Percentiles rank a stretch among this genome's conserved stretches.
Evolutionary conservation across 2,113 vertebrate genomes (phyloP).

Genomic region (Oncorhynchus kisutch): DNA sequence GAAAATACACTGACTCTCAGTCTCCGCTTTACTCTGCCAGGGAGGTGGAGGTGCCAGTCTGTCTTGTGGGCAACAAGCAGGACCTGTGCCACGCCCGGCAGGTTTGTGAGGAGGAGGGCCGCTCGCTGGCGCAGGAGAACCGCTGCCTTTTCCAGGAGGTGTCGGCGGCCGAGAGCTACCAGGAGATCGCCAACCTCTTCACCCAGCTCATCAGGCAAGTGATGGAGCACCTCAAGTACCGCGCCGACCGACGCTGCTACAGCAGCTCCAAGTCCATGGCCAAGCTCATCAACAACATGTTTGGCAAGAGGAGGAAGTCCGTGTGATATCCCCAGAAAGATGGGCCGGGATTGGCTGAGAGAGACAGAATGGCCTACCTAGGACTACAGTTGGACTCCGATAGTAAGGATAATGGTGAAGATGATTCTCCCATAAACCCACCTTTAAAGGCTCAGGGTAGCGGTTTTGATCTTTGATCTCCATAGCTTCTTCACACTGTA

Average conservation of each 20-base stretch:
- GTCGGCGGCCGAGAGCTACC: conserved; percentile 74
- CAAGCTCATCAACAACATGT: conserved; percentile 78
- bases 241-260: conserved; percentile 69
- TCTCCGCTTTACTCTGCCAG: conserved; percentile 44
- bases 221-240: conserved; percentile 70
- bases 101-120: conserved; percentile 73
- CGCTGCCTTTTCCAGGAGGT: conserved; percentile 75
- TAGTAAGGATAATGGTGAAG: no score
- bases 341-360: conserved; percentile 1
- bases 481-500: no score
- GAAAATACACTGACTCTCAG: no score
- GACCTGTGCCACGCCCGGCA: conserved; percentile 75
- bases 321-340: conserved; percentile 54
- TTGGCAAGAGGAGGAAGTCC: conserved; percentile 77
- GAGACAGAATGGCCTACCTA: neutral
- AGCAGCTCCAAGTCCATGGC: conserved; percentile 78
- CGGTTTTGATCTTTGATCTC: no score
- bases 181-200: conserved; percentile 74
- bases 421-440: no score
- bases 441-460: no score
- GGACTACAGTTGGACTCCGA: neutral
- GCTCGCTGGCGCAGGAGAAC: conserved; percentile 66
- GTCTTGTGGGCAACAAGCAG: conserved; percentile 77
- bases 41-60: conserved; percentile 65
- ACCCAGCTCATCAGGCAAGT: conserved; percentile 71